These are phyloP conservation scores for Eulemur coronatus DNA, from an alignment of 2,797 vertebrate species.

Conservation along the genomic window DNA sequence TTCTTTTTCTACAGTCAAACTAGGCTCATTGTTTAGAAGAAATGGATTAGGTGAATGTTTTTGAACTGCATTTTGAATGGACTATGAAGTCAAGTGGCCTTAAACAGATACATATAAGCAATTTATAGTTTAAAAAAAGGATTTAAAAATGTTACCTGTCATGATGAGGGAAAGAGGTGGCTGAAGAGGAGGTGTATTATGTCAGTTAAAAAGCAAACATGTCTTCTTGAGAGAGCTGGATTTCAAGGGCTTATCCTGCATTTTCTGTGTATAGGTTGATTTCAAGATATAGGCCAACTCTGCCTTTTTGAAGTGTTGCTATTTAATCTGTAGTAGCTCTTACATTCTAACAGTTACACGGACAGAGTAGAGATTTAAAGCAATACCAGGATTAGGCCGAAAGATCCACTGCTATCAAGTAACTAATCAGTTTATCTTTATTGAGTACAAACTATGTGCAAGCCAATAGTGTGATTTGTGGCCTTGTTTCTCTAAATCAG, in stretches of 20 bases:
- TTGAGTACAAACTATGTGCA: not conserved
- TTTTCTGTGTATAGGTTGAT: constrained; percentile 4
- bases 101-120: constrained; percentile 42
- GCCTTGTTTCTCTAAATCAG: not conserved
- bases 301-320: constrained; percentile 17
- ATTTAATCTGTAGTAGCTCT: not conserved
- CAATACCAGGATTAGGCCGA: not conserved
- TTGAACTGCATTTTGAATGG: constrained; percentile 70
- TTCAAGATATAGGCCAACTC: not conserved
- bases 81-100: not conserved
- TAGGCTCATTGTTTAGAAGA: constrained; percentile 65
- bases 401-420: not conserved
- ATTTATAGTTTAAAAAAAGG: not conserved
- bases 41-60: constrained; percentile 38
- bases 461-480: not conserved
- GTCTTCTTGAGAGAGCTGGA: not conserved
- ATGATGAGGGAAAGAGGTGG: not conserved
- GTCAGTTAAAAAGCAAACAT: constrained; percentile 6
- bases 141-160: constrained; percentile 28
- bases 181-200: not conserved
- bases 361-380: not conserved
- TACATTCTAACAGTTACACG: not conserved
- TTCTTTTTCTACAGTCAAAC: constrained; percentile 67
- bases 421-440: not conserved
- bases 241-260: not conserved